Base-by-base conservation (phyloP, 2,888 invertebrate species). In the Andrena chrysosceles region DNA sequence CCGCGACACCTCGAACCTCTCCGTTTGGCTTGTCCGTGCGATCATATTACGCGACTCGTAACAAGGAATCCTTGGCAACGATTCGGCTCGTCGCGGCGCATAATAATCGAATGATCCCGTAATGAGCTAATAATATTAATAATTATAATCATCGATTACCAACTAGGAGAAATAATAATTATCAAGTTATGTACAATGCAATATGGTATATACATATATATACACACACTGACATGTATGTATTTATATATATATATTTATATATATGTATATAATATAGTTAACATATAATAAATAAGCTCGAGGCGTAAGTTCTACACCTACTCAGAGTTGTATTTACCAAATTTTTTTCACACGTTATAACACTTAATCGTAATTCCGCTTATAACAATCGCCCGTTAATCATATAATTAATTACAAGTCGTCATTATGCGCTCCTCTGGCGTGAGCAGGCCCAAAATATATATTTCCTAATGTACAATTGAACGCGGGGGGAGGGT, bases 231-330 rank as follows among this genome's bases (percentile, higher is more conserved):
- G 7, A 35, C 26, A 42, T 26, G 26, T 33, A 8, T 6, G n/a
- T 48, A 13, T 13, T 0, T 33, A 52, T n/a, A 5, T 29, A 16
- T 33, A 16, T 49, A 7, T 23, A 10, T 31, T 20, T 20, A 26
- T 48, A 23, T 33, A 23, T 49, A 13, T 16, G 31, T 31, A 29
- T 20, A 26, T 48, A 68, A 56, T 73, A 68, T 90, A 90, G 85
- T 54, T 91, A 90, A 91, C 87, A 87, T 92, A 93, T 92, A 93
- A 93, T 93, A 93, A 93, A 93, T 93, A 93, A 93, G 92, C 92
- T 93, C 92, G 91, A 91, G 91, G 91, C 90, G 85, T 89, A 73
- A 73, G 87, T 82, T 86, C 86, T 91, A 89, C 84, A 85, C 85
- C 89, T 88, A 90, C 84, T 85, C 82, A 75, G 77, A 76, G 79